phyloP scores from a whole-genome alignment of 1,140 invertebrate species.

The Monomorium pharaonis region DNA sequence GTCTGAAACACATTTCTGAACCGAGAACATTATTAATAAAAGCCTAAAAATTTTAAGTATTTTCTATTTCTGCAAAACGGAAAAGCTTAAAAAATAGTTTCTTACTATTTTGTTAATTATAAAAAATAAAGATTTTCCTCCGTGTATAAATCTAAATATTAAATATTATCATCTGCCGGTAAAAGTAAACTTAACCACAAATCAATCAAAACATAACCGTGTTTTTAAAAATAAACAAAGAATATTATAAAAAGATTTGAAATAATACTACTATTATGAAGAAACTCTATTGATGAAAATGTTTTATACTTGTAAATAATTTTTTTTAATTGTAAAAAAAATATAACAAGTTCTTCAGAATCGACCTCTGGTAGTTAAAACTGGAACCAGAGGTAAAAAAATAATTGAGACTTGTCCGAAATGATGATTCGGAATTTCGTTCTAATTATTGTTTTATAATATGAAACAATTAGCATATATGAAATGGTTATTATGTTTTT shows the following conservation, averaged over 20 bases:
- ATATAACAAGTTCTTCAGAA: neutral
- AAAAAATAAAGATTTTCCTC: neutral
- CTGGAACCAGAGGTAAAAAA: neutral
- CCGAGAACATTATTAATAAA: neutral
- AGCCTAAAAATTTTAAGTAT: neutral
- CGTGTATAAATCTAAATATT: neutral
- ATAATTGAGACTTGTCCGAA: neutral
- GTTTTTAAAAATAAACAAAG: neutral
- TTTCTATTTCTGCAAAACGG: too few species aligned
- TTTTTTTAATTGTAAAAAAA: too few species aligned
- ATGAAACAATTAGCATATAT: neutral
- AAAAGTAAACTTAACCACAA: neutral
- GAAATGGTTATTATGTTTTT: neutral
- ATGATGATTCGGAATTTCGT: neutral
- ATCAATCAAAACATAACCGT: neutral
- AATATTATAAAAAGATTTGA: neutral
- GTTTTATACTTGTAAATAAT: too few species aligned
- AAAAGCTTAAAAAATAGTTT: neutral
- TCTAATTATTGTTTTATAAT: neutral
- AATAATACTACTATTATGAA: too few species aligned
- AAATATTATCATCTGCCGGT: neutral
- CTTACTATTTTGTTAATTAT: neutral
- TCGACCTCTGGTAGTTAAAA: slow-evolving; percentile 1
- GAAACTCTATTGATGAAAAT: neutral
- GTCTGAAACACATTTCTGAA: neutral